Evolutionary conservation across 2,797 vertebrate genomes (phyloP), one percentile per base, ranked within the genome.

Genomic region (Sebastes kiyomatsui): DNA sequence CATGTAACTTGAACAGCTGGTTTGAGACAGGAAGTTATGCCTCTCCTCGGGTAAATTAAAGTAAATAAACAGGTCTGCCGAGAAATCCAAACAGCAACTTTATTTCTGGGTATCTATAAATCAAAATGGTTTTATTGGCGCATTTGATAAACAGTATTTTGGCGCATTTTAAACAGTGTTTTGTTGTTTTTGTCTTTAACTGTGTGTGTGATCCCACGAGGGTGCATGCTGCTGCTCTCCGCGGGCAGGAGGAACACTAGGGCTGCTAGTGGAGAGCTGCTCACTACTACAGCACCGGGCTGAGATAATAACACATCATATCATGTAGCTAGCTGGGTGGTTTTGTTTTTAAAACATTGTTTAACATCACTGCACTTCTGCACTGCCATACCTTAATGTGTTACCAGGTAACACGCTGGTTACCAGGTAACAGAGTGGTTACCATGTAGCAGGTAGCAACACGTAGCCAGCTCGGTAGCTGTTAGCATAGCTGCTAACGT

Each of bases 321-420:
- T 11, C 0, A 49, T 28, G 4, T 4, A 28, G 22, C 62, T 0
- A 23, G 16, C 20, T 25, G 22, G 14, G 28, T 55, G 13, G 7
- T n/a, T 8, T 8, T 18, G 4, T 9, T 54, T 5, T 7, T 16
- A 6, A 1, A 8, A 9, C 13, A 54, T 1, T 23, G 20, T 10
- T 68, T 35, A 42, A 42, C 33, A 7, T 27, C 4, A 16, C 22
- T 49, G 6, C 27, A 5, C 9, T 1, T 30, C 7, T 4, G 28
- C 13, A 12, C 6, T 20, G 5, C 10, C 4, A 20, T 16, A 2
- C 7, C 0, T 6, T 3, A 0, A 1, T 28, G 22, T 7, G 10
- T 46, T 6, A 22, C 38, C 38, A 42, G 38, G 38, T 42, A 23
- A 46, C 12, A 0, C n/a, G 4, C 1, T 14, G 25, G 8, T 52